Percentiles rank a stretch among this genome's conserved stretches.
These are phyloP conservation scores for Ophioninae sp. DNA, from an alignment of 2,888 invertebrate species.

Conservation along the genomic window DNA sequence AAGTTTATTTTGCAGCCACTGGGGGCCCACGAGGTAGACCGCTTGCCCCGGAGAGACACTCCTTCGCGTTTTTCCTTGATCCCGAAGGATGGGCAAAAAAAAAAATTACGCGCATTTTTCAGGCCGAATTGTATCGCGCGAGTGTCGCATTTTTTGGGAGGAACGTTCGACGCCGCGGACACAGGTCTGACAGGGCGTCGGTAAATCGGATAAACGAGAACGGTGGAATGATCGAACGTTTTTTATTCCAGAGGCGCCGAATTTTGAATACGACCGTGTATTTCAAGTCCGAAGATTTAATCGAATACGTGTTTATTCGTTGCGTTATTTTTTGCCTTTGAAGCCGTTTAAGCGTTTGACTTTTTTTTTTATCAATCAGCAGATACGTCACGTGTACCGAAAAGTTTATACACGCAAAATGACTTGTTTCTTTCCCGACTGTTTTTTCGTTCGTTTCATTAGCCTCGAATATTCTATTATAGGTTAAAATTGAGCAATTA, in stretches of 20 bases:
- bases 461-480: not conserved
- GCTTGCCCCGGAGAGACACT: conserved; percentile 29
- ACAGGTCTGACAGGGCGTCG: not conserved
- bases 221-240: not conserved
- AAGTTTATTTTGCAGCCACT: conserved; percentile 45
- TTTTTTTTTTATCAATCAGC: not conserved
- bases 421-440: not conserved
- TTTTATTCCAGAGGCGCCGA: not conserved
- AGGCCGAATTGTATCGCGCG: not conserved
- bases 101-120: conserved; percentile 6
- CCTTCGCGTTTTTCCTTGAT: conserved; percentile 15
- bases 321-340: not conserved
- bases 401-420: not conserved
- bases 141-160: not conserved
- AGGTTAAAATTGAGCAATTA: not conserved
- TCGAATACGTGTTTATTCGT: not conserved
- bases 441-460: not conserved
- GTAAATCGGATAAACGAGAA: not conserved
- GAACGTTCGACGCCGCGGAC: not conserved
- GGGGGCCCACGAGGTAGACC: conserved; percentile 51
- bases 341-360: not conserved
- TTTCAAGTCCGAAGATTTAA: not conserved
- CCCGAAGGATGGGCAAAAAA: not conserved
- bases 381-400: not conserved
- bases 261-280: not conserved